Evolutionary conservation across 2,113 vertebrate genomes (phyloP), one percentile per base, ranked within the genome.

Genomic region (Edolisoma coerulescens): DNA sequence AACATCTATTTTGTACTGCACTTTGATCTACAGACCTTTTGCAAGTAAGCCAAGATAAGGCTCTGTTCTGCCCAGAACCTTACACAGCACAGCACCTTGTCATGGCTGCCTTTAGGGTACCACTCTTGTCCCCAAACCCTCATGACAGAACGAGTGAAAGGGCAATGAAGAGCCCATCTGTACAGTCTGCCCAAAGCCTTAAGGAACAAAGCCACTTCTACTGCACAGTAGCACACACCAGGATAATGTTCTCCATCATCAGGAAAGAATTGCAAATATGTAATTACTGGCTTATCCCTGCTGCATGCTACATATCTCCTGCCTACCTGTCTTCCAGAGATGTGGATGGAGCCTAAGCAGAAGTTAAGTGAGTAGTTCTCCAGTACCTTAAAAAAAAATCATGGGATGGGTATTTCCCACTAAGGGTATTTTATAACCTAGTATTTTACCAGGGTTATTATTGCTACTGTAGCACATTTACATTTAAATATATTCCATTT

Each of bases 261-360:
- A 89, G 49, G 86, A 89, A 97, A 71, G 95, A 95, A 97, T 78
- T 95, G 64, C 83, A 95, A 96, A 84, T 84, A 95, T 60, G 76
- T 93, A 96, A 96, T 97, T 92, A 71, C 76, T 70, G 77, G 26
- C 19, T 95, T 84, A 89, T 47, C 56, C 95, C 60, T 79, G 61
- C 50, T 92, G 20, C 32, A 69, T 50, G 22, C 63, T 59, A 53
- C 83, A 77, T 24, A 81, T 59, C 76, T 95, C 79, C 94, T 89
- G 86, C 92, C 92, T 78, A 97, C 96, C 93, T 92, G 86, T 54
- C 76, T 84, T 75, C 54, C 77, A 87, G 21, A 90, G 78, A 65
- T 7, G 33, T 16, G 74, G 35, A 59, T 41, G 74, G 13, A 68
- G 23, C 22, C 59, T n/a, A 84, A 54, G 47, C 45, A 93, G n/a